Evolutionary conservation across 2,888 invertebrate species (phyloP), one percentile per base, ranked within the genome.

Genomic region (Seira ritae): DNA sequence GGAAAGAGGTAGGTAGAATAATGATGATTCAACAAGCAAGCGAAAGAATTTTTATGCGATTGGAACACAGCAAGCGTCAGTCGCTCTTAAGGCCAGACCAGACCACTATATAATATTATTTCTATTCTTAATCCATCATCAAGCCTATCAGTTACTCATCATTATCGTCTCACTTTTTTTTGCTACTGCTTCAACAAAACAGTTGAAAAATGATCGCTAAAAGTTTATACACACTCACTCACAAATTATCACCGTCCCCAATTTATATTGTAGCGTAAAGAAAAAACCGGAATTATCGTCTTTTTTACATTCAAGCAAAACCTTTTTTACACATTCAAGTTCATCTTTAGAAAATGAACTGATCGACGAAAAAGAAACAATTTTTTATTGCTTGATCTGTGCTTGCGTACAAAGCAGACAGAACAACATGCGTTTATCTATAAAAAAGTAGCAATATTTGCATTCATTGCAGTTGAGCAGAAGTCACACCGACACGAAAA

Each of bases 271-370:
- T 79, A 79, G 20, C 79, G 46, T 31, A 55, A 24, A n/a, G 19
- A 71, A 66, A 77, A 67, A 79, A 79, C 79, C 79, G 72, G 79
- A 79, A 79, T 79, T 55, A 17, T n/a, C 22, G 22, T 76, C 42
- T 76, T 76, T 69, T 76, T 69, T 79, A 66, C 46, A 37, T 77
- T 42, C 55, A 15, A n/a, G n/a, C n/a, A n/a, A n/a, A n/a, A n/a
- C n/a, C n/a, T n/a, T n/a, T n/a, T n/a, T n/a, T n/a, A n/a, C n/a
- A 79, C 79, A 71, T 72, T 79, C 79, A 79, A 72, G 79, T 79
- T 79, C 42, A 79, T 31, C 17, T 23, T 31, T 71, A 50, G 37
- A 22, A 77, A 12, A 70, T 20, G 8, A 71, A 69, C 15, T 62
- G 24, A 78, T 78, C 77, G 77, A 78, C 62, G 70, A 78, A n/a